Conservation (phyloP, 1,140 invertebrate genomes). For the Calycopis cecrops region DNA sequence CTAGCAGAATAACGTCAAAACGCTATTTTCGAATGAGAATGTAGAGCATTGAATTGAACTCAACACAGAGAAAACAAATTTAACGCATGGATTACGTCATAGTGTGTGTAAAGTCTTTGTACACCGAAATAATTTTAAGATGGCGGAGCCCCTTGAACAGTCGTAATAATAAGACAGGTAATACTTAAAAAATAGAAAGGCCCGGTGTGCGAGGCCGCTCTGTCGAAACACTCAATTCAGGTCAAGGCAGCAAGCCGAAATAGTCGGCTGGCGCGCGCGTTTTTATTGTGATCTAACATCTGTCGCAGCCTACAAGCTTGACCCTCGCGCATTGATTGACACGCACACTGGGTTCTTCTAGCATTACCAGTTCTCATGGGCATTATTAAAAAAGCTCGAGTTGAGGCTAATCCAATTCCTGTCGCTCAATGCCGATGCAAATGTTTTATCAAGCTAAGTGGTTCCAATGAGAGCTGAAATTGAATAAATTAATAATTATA, state of each 20-base stretch:
- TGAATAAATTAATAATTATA: too few relatives aligned
- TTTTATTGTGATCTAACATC: conserved; percentile 73
- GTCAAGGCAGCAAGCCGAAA: conserved; percentile 73
- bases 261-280: conserved; percentile 66
- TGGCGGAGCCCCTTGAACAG: conserved; percentile 57
- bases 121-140: conserved; percentile 57
- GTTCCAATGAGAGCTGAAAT: too few relatives aligned
- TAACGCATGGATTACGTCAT: conserved; percentile 1
- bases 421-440: too few relatives aligned
- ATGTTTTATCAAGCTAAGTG: too few relatives aligned
- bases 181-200: conserved; percentile 75
- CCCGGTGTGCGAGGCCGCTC: conserved; percentile 71
- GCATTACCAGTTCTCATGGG: conserved; percentile 6
- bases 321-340: conserved; percentile 26
- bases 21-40: neutral
- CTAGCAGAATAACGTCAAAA: too few relatives aligned
- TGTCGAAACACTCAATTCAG: conserved; percentile 70
- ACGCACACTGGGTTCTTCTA: conserved; percentile 19
- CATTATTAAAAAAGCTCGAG: too few relatives aligned
- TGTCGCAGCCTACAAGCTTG: conserved; percentile 45
- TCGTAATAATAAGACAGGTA: conserved; percentile 73
- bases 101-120: conserved; percentile 24
- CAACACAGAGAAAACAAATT: neutral
- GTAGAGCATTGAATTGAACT: neutral
- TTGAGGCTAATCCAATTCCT: too few relatives aligned